These are phyloP conservation scores for Isaurus tuberculatus DNA, from an alignment of 92 coral and sea anemone genomes.

Conservation along the genomic window DNA sequence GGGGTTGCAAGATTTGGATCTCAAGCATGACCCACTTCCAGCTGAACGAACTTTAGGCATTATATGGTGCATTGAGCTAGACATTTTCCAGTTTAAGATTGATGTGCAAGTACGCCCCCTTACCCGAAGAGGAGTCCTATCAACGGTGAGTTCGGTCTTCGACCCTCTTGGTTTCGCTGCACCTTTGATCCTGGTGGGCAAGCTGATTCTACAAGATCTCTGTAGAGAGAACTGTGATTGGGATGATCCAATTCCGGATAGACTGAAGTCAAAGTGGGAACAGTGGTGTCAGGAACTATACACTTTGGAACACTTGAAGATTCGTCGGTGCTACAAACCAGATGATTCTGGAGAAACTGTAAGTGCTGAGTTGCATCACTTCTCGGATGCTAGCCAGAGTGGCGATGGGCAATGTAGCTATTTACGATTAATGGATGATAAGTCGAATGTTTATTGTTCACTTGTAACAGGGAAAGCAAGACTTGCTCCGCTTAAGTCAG, in stretches of 20 bases:
- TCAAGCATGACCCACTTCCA: too few relatives aligned
- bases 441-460: constrained; percentile 55
- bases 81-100: too few relatives aligned
- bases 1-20: too few relatives aligned
- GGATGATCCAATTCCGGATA: constrained; percentile 58
- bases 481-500: constrained; percentile 62
- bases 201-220: constrained; percentile 63
- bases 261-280: constrained; percentile 51
- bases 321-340: constrained; percentile 65
- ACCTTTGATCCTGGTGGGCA: constrained; percentile 66
- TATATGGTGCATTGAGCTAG: too few relatives aligned
- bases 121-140: too few relatives aligned
- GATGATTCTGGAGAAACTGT: constrained; percentile 50
- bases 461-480: constrained; percentile 68
- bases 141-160: too few relatives aligned
- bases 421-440: constrained; percentile 59
- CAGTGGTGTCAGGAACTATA: constrained; percentile 51
- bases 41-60: too few relatives aligned
- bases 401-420: constrained; percentile 72
- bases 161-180: too few relatives aligned
- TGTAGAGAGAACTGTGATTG: constrained; percentile 47
- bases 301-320: constrained; percentile 26
- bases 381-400: constrained; percentile 64
- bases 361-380: constrained; percentile 59
- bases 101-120: too few relatives aligned